These are phyloP conservation scores for Trichechus manatus DNA, from an alignment of 2,113 vertebrate genomes.

Conservation along the genomic window DNA sequence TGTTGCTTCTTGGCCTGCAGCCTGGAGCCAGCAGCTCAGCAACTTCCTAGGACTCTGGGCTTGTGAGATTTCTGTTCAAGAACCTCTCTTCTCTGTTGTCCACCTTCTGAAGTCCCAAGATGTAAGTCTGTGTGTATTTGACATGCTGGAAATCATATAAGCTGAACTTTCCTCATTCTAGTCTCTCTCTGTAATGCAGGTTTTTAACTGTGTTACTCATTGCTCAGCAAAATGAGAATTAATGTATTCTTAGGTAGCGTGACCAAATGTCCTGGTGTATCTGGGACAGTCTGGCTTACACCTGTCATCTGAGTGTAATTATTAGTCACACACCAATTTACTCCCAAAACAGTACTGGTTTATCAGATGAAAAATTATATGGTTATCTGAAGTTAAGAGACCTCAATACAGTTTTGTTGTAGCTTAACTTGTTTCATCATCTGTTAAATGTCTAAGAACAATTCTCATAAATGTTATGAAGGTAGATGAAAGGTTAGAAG, in stretches of 20 bases:
- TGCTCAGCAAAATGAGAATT: not conserved
- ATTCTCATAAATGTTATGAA: not conserved
- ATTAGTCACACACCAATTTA: not conserved
- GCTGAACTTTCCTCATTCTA: not conserved
- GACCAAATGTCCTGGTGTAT: not conserved
- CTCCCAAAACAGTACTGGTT: not conserved
- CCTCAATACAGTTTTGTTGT: not conserved
- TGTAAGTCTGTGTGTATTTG: not conserved
- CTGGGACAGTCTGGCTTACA: too few species aligned
- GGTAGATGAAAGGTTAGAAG: not conserved
- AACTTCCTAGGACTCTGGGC: not conserved
- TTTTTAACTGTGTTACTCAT: not conserved
- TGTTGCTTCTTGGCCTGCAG: conserved; percentile 32
- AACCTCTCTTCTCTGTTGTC: not conserved
- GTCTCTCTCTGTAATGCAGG: not conserved
- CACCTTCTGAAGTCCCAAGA: not conserved
- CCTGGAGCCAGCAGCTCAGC: not conserved
- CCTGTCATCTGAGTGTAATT: not conserved
- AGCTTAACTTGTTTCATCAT: not conserved
- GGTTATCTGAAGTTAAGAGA: not conserved
- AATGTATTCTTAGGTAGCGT: not conserved
- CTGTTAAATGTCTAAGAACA: not conserved
- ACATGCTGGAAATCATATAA: not conserved
- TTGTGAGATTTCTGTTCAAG: not conserved
- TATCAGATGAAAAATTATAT: not conserved